Evolutionary conservation across 2,888 invertebrate genomes (phyloP).

Genomic region (Mesorhabditis sp.): DNA sequence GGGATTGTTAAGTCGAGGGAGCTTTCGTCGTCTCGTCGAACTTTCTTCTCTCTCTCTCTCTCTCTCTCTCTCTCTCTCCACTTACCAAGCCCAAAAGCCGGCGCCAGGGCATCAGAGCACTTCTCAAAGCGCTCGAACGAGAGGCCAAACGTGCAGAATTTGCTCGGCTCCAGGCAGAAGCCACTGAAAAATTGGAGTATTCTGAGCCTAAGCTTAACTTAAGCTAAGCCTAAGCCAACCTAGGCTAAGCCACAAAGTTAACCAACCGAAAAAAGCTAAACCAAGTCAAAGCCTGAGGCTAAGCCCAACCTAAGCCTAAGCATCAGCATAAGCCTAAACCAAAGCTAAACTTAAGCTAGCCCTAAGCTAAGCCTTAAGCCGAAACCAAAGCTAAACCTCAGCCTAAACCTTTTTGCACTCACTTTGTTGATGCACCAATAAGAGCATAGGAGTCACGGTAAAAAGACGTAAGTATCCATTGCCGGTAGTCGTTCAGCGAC

Average conservation of each 20-base stretch:
- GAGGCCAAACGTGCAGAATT: background rate
- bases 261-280: too few species aligned
- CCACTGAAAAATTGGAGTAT: background rate
- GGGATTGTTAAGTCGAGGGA: background rate
- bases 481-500: background rate
- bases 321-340: background rate
- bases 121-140: background rate
- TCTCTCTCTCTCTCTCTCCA: background rate
- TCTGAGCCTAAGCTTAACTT: background rate
- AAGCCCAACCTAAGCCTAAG: background rate
- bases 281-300: too few species aligned
- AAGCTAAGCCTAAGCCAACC: background rate
- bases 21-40: too few species aligned
- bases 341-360: background rate
- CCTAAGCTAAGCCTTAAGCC: background rate
- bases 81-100: constrained; percentile 3
- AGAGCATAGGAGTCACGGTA: background rate
- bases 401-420: background rate
- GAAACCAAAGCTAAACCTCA: background rate
- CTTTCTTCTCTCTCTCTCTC: too few species aligned
- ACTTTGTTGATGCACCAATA: background rate
- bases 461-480: background rate
- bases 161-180: background rate
- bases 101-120: background rate
- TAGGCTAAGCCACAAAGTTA: background rate